phyloP scores from a whole-genome alignment of 2,797 vertebrate genomes.

The Cyclura pinguis region DNA sequence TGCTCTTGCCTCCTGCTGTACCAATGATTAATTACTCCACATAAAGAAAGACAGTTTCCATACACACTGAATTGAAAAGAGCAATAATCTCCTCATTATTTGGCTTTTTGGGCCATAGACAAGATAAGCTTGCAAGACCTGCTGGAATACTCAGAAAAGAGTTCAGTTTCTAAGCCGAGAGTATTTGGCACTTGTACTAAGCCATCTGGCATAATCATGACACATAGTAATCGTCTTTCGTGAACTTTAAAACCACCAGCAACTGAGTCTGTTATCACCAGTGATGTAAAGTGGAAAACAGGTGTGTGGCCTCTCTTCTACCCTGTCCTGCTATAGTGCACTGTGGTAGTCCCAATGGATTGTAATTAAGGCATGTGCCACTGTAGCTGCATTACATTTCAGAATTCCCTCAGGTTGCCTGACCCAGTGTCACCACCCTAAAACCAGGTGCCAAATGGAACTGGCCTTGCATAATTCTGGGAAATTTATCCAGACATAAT shows the following conservation, averaged over 20 bases:
- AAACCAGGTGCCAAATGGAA: background rate
- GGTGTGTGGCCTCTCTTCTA: background rate
- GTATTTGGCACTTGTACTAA: background rate
- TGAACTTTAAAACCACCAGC: background rate
- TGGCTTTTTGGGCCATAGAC: background rate
- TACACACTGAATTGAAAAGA: conserved; percentile 26
- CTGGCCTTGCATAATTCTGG: background rate
- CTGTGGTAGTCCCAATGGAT: background rate
- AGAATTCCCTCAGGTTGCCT: background rate
- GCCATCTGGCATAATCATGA: background rate
- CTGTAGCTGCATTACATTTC: too few relatives aligned
- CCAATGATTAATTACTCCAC: conserved; percentile 48
- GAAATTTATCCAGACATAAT: background rate
- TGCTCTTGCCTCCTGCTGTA: conserved; percentile 55
- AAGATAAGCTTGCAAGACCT: background rate
- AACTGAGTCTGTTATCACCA: conserved; percentile 1
- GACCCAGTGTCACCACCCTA: background rate
- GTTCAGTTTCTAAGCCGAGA: conserved; percentile 3
- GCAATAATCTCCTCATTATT: background rate
- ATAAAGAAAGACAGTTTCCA: background rate
- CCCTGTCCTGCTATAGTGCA: too few relatives aligned
- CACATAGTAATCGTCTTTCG: background rate
- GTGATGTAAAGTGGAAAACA: background rate
- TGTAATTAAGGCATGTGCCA: background rate
- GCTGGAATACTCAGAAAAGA: conserved; percentile 1